phyloP scores from a whole-genome alignment of 2,797 vertebrate species.

The Eremophila alpestris region DNA sequence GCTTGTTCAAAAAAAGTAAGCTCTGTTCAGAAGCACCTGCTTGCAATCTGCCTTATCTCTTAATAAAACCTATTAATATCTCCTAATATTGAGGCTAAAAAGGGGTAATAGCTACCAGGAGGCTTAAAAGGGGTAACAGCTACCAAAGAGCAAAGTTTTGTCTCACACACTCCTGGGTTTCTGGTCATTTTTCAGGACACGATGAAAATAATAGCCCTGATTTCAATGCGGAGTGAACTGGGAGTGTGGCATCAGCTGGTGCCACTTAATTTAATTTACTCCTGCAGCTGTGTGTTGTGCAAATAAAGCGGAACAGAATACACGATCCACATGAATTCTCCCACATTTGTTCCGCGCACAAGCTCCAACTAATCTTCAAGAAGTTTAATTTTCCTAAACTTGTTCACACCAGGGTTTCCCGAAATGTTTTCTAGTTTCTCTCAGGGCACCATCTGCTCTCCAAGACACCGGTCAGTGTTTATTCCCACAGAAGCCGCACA shows the following conservation, averaged over 20 bases:
- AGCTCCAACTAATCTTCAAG: not conserved
- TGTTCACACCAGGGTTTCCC: not conserved
- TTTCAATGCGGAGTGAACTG: not conserved
- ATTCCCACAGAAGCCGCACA: not conserved
- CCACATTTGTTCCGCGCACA: not conserved
- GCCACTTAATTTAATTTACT: not conserved
- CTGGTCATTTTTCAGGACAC: not conserved
- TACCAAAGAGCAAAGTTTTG: not conserved
- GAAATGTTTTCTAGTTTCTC: not conserved
- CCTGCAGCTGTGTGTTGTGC: not conserved
- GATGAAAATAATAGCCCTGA: not conserved
- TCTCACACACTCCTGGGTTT: not conserved
- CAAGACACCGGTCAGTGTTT: rapidly evolving
- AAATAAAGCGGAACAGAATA: not conserved
- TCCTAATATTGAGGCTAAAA: not conserved
- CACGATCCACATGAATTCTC: rapidly evolving
- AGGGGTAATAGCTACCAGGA: not conserved
- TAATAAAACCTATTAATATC: not conserved
- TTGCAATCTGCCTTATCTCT: not conserved
- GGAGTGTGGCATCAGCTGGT: rapidly evolving
- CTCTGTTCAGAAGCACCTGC: not conserved
- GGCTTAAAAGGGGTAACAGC: not conserved
- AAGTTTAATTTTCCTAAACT: not conserved
- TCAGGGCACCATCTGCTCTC: not conserved
- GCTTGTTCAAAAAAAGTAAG: not conserved